These are phyloP conservation scores for Etheostoma perlongum DNA, from an alignment of 2,797 vertebrate species.

Conservation along the genomic window DNA sequence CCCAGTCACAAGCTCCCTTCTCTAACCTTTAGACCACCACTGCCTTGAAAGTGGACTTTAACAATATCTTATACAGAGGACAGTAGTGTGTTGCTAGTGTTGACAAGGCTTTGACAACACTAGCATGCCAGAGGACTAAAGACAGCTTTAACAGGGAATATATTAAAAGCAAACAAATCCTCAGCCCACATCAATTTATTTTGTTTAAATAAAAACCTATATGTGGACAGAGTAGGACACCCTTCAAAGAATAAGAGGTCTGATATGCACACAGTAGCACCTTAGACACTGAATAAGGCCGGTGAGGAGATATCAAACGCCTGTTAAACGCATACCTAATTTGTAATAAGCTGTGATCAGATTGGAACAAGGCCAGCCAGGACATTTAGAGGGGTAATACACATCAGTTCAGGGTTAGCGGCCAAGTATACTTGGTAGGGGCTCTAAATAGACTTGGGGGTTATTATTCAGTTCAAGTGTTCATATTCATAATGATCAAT, in stretches of 20 bases:
- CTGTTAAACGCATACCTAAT: slow-evolving; percentile 37
- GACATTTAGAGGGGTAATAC: slow-evolving; percentile 37
- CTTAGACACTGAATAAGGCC: slow-evolving; percentile 5
- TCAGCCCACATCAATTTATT: slow-evolving; percentile 17
- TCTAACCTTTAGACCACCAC: too few species aligned
- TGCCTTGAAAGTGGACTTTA: slow-evolving; percentile 20
- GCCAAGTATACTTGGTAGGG: not conserved
- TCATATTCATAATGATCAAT: not conserved
- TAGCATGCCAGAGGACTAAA: slow-evolving; percentile 12
- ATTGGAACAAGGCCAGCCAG: slow-evolving; percentile 28
- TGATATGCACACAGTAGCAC: slow-evolving; percentile 22
- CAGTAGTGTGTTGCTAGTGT: slow-evolving; percentile 16
- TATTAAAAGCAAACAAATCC: slow-evolving; percentile 24
- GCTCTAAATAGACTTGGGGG: not conserved
- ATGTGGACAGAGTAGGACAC: slow-evolving; percentile 21
- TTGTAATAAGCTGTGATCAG: slow-evolving; percentile 39
- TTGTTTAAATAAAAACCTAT: slow-evolving; percentile 31
- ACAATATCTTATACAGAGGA: slow-evolving; percentile 15
- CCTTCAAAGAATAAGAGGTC: slow-evolving; percentile 27
- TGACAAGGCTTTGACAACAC: slow-evolving; percentile 14
- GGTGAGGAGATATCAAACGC: slow-evolving; percentile 16
- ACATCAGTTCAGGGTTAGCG: slow-evolving; percentile 28
- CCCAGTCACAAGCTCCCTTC: too few species aligned
- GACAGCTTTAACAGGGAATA: slow-evolving; percentile 24
- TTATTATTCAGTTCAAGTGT: slow-evolving; percentile 1